Conservation (phyloP, 1,140 invertebrate species). For the Thereuonema tuberculata region DNA sequence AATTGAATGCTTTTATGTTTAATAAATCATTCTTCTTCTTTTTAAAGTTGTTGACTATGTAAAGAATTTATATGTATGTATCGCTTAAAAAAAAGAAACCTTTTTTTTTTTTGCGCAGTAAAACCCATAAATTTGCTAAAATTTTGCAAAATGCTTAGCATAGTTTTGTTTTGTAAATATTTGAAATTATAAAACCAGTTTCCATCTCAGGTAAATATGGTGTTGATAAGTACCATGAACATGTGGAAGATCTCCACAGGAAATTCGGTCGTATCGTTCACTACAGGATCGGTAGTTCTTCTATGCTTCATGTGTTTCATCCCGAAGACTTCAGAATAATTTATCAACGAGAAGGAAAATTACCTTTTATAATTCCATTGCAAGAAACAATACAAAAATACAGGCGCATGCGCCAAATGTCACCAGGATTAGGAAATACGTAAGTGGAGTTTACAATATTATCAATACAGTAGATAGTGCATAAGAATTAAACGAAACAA, state of each 20-base stretch:
- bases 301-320: constrained; percentile 35
- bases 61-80: too few relatives aligned
- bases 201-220: neutral
- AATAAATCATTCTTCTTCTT: too few relatives aligned
- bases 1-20: too few relatives aligned
- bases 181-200: too few relatives aligned
- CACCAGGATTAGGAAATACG: constrained; percentile 42
- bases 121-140: too few relatives aligned
- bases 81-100: too few relatives aligned
- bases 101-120: too few relatives aligned
- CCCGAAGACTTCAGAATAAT: constrained; percentile 33
- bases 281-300: constrained; percentile 22
- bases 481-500: too few relatives aligned
- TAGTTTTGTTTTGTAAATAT: too few relatives aligned
- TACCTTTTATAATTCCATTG: constrained; percentile 36
- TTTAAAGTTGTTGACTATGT: too few relatives aligned
- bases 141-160: too few relatives aligned
- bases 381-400: constrained; percentile 38
- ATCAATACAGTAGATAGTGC: too few relatives aligned
- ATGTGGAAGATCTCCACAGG: constrained; percentile 20
- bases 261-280: constrained; percentile 24
- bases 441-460: constrained; percentile 22
- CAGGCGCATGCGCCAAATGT: constrained; percentile 33
- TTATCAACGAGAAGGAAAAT: constrained; percentile 35
- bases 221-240: constrained; percentile 22